A percentile compares a stretch with the other conserved stretches of the same genome.
phyloP scores from a whole-genome alignment of 2,113 vertebrate species.

The Albula glossodonta region DNA sequence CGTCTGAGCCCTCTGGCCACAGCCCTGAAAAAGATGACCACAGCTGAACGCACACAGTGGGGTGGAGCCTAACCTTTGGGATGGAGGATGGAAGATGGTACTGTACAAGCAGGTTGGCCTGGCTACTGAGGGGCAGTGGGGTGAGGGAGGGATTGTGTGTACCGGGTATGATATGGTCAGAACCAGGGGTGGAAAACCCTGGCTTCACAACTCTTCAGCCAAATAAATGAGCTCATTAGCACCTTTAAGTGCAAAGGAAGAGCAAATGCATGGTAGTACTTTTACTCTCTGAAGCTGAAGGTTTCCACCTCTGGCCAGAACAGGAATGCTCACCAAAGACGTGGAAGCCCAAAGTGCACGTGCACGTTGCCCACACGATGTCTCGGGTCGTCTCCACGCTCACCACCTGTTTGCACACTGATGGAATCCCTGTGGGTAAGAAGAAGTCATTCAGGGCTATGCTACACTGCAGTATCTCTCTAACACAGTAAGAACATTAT shows the following conservation, averaged over 20 bases:
- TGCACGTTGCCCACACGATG: slow-evolving; percentile 87
- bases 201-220: too few species aligned
- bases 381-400: slow-evolving; percentile 93
- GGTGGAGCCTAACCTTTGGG: background rate
- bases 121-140: too few species aligned
- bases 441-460: background rate
- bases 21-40: slow-evolving; percentile 71
- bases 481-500: background rate
- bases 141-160: too few species aligned
- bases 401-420: slow-evolving; percentile 95
- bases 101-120: too few species aligned
- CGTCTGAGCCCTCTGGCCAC: slow-evolving; percentile 97
- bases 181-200: too few species aligned
- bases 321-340: slow-evolving; percentile 83
- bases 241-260: too few species aligned
- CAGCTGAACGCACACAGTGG: background rate
- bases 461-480: background rate
- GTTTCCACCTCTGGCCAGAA: too few species aligned
- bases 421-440: slow-evolving; percentile 82
- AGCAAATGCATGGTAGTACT: too few species aligned
- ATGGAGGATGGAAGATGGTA: background rate
- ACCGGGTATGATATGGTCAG: too few species aligned
- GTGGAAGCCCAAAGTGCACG: slow-evolving; percentile 92
- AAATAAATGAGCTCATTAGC: too few species aligned
- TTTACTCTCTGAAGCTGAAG: too few species aligned